phyloP scores from a whole-genome alignment of 2,797 vertebrate genomes.

The Enteromius fasciolatus region DNA sequence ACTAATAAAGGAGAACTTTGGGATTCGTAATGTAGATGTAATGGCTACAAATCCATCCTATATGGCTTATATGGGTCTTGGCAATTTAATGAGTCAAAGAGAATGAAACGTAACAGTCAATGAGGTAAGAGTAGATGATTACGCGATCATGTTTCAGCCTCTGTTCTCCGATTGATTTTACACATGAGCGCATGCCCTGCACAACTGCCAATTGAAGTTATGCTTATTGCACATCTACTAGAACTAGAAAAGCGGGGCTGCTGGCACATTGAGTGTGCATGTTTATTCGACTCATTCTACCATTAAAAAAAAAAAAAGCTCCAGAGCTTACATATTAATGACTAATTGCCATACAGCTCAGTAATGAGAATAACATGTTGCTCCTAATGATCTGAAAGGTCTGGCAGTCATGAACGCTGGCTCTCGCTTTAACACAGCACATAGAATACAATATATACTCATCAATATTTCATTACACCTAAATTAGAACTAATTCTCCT shows the following conservation, averaged over 20 bases:
- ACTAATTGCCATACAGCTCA: constrained; percentile 42
- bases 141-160: constrained; percentile 71
- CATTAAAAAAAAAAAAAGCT: constrained; percentile 25
- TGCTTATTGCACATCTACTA: constrained; percentile 25
- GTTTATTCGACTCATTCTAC: constrained; percentile 41
- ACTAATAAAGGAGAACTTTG: constrained; percentile 50
- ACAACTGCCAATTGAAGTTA: constrained; percentile 45
- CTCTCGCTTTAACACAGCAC: constrained; percentile 34
- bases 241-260: constrained; percentile 10
- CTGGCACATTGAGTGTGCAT: neutral
- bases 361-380: constrained; percentile 51
- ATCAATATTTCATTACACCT: constrained; percentile 55
- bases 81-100: constrained; percentile 47
- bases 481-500: constrained; percentile 52
- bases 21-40: constrained; percentile 55
- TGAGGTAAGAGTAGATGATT: constrained; percentile 61
- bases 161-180: constrained; percentile 54
- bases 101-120: constrained; percentile 54
- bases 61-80: constrained; percentile 40
- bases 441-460: constrained; percentile 46
- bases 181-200: constrained; percentile 51
- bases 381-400: constrained; percentile 50
- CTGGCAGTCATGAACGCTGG: constrained; percentile 35
- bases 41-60: constrained; percentile 47
- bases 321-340: constrained; percentile 53